Evolutionary conservation across 2,797 vertebrate species (phyloP).

Genomic region (Sebastolobus altivelis): DNA sequence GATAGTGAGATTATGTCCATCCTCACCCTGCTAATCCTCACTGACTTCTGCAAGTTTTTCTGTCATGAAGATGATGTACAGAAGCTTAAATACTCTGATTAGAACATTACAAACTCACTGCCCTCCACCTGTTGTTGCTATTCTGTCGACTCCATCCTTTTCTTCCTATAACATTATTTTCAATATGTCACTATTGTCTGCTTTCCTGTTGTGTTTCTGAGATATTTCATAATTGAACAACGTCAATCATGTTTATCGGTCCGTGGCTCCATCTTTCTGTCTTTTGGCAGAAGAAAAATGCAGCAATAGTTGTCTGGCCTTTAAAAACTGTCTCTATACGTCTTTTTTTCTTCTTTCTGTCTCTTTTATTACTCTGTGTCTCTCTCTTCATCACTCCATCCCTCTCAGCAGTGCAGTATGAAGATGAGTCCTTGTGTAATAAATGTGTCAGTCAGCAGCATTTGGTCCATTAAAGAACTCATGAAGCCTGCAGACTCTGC

Average conservation of each 20-base stretch:
- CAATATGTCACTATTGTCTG: neutral
- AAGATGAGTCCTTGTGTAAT: conserved; percentile 22
- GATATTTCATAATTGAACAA: neutral
- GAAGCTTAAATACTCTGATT: neutral
- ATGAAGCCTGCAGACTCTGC: conserved; percentile 37
- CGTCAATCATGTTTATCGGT: neutral
- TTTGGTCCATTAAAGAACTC: conserved; percentile 43
- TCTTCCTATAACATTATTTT: neutral
- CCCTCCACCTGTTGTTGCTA: neutral
- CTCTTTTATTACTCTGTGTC: neutral
- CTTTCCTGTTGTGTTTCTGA: neutral
- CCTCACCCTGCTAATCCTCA: neutral
- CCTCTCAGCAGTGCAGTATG: neutral
- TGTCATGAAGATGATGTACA: neutral
- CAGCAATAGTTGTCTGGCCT: neutral
- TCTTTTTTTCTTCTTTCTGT: neutral
- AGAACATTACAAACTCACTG: neutral
- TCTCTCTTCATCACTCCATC: neutral
- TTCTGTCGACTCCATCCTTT: neutral
- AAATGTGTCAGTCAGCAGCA: conserved; percentile 38
- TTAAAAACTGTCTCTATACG: neutral
- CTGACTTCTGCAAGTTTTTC: neutral
- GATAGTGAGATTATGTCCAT: neutral
- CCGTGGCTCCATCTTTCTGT: neutral
- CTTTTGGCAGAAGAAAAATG: neutral